Percentiles rank a stretch among this genome's conserved stretches.
These are phyloP conservation scores for Ophion ventricosus DNA, from an alignment of 2,888 invertebrate species.

Conservation along the genomic window DNA sequence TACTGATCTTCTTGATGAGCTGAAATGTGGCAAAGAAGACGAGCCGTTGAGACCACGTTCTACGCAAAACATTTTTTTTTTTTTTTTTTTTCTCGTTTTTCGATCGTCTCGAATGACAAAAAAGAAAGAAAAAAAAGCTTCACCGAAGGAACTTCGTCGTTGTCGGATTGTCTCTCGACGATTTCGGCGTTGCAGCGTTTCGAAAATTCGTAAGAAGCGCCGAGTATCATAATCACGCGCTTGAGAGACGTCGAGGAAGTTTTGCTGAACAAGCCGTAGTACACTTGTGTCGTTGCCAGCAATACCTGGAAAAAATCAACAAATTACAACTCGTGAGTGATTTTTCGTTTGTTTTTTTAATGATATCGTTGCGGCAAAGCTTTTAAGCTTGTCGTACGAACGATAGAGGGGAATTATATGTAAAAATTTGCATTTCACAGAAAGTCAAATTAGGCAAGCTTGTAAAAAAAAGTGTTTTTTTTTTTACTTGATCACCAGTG, in stretches of 20 bases:
- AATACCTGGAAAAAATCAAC: slow-evolving; percentile 86
- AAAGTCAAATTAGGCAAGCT: no score
- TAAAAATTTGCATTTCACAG: no score
- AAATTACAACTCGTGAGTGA: neutral
- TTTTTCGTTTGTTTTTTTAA: neutral
- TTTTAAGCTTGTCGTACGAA: neutral
- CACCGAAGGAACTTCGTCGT: slow-evolving; percentile 96
- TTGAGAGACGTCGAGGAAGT: slow-evolving; percentile 98
- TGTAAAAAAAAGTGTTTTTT: no score
- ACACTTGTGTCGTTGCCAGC: slow-evolving; percentile 98
- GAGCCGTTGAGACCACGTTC: neutral
- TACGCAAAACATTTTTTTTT: neutral
- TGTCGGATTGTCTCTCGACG: slow-evolving; percentile 95
- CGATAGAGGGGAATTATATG: neutral
- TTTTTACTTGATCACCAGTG: slow-evolving; percentile 93
- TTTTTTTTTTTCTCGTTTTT: neutral
- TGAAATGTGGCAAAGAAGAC: slow-evolving; percentile 80
- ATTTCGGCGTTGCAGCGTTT: slow-evolving; percentile 97
- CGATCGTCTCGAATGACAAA: neutral
- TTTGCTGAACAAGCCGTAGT: slow-evolving; percentile 97
- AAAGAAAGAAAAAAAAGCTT: slow-evolving; percentile 3
- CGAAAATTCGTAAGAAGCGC: slow-evolving; percentile 98
- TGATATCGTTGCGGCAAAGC: neutral
- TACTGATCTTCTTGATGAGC: slow-evolving; percentile 95
- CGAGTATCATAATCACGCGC: slow-evolving; percentile 97